Evolutionary conservation across 2,797 vertebrate species (phyloP).

Genomic region (Pangasius sanitwongsei): DNA sequence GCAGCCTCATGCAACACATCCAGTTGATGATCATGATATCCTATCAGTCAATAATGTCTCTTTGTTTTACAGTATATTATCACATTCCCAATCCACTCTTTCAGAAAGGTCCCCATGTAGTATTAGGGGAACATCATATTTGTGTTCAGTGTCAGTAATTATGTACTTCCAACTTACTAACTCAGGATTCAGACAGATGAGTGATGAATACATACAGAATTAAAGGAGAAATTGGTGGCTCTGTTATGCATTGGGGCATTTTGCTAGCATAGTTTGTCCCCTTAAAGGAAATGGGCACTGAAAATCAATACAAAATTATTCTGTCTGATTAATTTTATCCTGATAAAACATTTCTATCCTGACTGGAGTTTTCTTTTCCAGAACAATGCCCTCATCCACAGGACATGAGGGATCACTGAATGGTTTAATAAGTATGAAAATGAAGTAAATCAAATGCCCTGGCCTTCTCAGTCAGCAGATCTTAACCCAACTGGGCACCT

Average conservation of each 20-base stretch:
- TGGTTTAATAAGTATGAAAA: neutral
- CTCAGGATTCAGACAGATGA: neutral
- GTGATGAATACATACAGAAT: neutral
- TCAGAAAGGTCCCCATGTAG: too few species aligned
- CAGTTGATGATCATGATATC: neutral
- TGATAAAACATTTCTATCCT: too few species aligned
- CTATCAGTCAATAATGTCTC: neutral
- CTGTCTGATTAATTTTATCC: neutral
- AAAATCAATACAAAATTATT: neutral
- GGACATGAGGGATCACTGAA: neutral
- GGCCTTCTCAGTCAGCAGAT: neutral
- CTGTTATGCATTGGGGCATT: neutral
- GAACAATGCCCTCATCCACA: too few species aligned
- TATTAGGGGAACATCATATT: neutral
- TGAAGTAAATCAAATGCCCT: neutral
- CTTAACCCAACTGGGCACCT: neutral
- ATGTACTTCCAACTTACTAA: neutral
- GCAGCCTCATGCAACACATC: neutral
- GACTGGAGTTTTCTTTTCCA: too few species aligned
- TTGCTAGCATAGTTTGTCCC: neutral
- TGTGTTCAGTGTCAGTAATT: neutral
- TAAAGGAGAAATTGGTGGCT: neutral
- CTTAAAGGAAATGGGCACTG: neutral
- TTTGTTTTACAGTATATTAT: neutral
- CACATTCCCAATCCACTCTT: neutral